A percentile compares a stretch with the other conserved stretches of the same genome.
Conservation (phyloP, 2,797 vertebrate genomes). For the Phrynocephalus guinanensis region DNA sequence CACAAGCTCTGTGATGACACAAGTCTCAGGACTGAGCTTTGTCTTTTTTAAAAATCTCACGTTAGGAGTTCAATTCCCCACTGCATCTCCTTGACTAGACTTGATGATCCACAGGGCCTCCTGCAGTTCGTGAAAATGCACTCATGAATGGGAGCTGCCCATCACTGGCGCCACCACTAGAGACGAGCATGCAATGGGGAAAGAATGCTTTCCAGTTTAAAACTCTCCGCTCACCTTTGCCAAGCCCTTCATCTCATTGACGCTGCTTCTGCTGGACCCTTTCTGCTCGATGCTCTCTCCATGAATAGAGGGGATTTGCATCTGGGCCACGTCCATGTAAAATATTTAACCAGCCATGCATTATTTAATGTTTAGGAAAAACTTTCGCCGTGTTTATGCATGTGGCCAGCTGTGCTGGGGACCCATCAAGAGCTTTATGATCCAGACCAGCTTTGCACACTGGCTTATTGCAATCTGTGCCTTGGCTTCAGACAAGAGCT, state of each 20-base stretch:
- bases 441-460: background rate
- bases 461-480: background rate
- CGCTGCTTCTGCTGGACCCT: too few species aligned
- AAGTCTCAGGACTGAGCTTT: too few species aligned
- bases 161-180: too few species aligned
- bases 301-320: background rate
- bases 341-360: constrained; percentile 42
- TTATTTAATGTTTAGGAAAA: constrained; percentile 32
- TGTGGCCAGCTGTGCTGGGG: constrained; percentile 32
- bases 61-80: too few species aligned
- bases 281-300: background rate
- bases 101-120: too few species aligned
- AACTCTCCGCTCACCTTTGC: background rate
- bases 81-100: too few species aligned
- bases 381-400: background rate
- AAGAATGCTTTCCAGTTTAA: background rate
- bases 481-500: background rate
- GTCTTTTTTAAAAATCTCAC: too few species aligned
- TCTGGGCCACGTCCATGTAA: constrained; percentile 4
- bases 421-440: constrained; percentile 40
- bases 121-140: too few species aligned
- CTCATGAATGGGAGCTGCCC: too few species aligned
- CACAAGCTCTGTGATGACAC: too few species aligned
- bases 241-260: background rate
- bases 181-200: too few species aligned